Base-by-base conservation (phyloP, 2,888 invertebrate genomes). In the Andrena camellia region DNA sequence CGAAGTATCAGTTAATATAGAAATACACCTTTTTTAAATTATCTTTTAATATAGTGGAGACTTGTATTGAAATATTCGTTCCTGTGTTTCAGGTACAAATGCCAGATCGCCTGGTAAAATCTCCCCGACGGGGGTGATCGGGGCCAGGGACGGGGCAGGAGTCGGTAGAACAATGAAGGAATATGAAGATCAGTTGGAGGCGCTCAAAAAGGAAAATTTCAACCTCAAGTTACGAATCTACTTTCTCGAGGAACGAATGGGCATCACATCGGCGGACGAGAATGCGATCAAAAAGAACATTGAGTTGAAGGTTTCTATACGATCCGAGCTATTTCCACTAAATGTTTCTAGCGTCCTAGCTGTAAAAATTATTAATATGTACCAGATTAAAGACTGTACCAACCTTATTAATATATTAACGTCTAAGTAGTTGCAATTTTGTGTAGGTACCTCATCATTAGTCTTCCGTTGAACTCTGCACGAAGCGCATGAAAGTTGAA, bases 121-220 rank as follows among this genome's bases (percentile, higher is more conserved):
- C 3, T 89, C 90, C 42, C 84, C 87, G 13, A 68, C 73, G 35
- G 81, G 81, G 23, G 71, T 78, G 26, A 80, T 72, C 33, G 86
- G 77, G 10, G 57, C 57, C 35, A 84, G 84, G 42, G 84, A 84
- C 0, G 86, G 86, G 10, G 74, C 95, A 1, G 94, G 94, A 68
- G 95, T 96, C 89, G 97, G 96, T 8, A 95, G 97, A 72, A 97
- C 97, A 35, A 97, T 98, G 95, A 98, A 98, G 91, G 98, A 98
- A 89, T 97, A 97, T 92, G 98, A 98, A 93, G 97, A 98, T 93
- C 97, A 98, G 93, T 95, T 98, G 86, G 96, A 96, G 70, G 95
- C 96, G 64, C 94, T 99, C 83, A 96, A 97, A 87, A 98, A 98
- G 93, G 99, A 99, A 94, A 99, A 99, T 94, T 99, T 99, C 92